Base-by-base conservation (phyloP, 2,888 invertebrate species). In the Spisula solida region DNA sequence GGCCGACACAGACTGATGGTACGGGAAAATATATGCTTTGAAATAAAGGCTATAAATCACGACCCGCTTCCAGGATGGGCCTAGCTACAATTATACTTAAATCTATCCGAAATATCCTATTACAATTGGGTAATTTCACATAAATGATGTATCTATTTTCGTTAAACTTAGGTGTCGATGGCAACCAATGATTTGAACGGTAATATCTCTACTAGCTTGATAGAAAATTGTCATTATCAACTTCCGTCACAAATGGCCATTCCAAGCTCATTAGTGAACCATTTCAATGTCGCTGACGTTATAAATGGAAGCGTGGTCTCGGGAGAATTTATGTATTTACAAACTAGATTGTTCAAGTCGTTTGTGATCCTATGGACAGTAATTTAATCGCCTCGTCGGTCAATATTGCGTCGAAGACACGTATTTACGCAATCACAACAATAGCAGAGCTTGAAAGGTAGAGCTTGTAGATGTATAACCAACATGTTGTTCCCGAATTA, bases 261-360 rank as follows among this genome's bases (percentile, higher is more conserved):
- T 75, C 75, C 34, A 75, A 20, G 34, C 31, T 75, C 75, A 75
- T 75, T 75, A 75, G 75, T 31, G 75, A 20, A 34, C 75, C 31
- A 31, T 75, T 75, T 75, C 31, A 75, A 16, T 75, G 75, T 31
- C 34, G 75, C 75, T 75, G n/a, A 66, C 5, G 75, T 75, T 75
- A 75, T 75, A 75, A 31, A 70, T 31, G 75, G 31, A 31, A 31
- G 34, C 29, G 14, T 1, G 12, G 75, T 31, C 75, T 75, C 75
- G 31, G 31, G 18, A 18, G 18, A 75, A 75, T 31, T 16, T 31
- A 31, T 18, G 4, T 75, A 75, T 75, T 75, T 75, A 75, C 75
- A 31, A 34, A 6, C 14, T 14, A 75, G 75, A 75, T 75, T 75
- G 29, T 31, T 75, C 25, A 18, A 75, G 75, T 18, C 31, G 34